Evolutionary conservation across 1,140 invertebrate species (phyloP), one percentile per base, ranked within the genome.

Genomic region (Temnothorax longispinosus): DNA sequence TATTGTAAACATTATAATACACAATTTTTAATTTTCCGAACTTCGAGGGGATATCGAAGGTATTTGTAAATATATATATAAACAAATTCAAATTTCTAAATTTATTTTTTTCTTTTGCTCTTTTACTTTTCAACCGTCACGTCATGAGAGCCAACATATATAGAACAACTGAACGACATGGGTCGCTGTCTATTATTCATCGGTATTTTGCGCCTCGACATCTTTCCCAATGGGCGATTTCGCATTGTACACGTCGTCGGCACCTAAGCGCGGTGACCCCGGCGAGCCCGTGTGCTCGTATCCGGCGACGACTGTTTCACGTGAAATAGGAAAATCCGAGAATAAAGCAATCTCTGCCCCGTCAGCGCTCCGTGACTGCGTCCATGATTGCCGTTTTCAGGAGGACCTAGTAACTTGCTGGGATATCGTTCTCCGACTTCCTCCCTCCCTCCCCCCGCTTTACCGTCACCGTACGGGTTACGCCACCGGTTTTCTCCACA

Each of bases 281-380:
- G 47, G 44, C 13, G 44, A 80, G 38, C 44, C 44, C 44, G 32
- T 21, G 50, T 21, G 62, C 65, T 72, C 67, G 80, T 50, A 72
- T 74, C 32, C 27, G 54, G 52, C 67, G 54, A 74, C 69, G 32
- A 84, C 54, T 84, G 69, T 84, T 84, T 84, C 69, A 62, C 54
- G 80, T 50, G 80, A 82, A 82, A 84, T 74, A 84, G 80, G 69
- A 84, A 84, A 84, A 75, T 84, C 80, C 56, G 41, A 54, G 80
- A 75, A 75, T 84, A 84, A 75, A 74, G 80, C 80, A 84, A 84
- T 84, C 80, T 84, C 80, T 84, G 80, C 69, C 80, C 69, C 80
- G 80, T 84, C 80, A 84, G 80, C 80, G 54, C 54, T 74, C 67
- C 38, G 67, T 72, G 78, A 72, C 78, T 82, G 41, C 52, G 41